Conservation (phyloP, 30 jellyfish, hydroid and myxozoan genomes). For the Aurelia aurita complex sp. Pacific region DNA sequence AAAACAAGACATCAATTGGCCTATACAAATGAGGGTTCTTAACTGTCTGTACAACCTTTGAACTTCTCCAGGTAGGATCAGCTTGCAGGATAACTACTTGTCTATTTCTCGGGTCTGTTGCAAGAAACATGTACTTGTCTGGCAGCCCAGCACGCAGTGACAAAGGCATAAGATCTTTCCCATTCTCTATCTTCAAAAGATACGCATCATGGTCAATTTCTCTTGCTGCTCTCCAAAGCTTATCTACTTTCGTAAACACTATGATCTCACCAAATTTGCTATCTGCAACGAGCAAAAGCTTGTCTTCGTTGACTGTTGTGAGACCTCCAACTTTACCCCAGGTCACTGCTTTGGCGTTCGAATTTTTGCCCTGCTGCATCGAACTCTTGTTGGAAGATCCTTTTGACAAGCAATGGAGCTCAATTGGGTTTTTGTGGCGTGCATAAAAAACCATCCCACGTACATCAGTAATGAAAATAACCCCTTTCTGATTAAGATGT, state of each 20-base stretch:
- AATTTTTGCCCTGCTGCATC: neutral
- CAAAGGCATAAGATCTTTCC: neutral
- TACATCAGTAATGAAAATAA: too few relatives aligned
- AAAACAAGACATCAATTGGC: too few relatives aligned
- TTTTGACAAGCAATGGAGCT: too few relatives aligned
- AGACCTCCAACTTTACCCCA: neutral
- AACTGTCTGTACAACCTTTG: too few relatives aligned
- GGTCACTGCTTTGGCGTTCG: neutral
- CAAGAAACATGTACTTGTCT: neutral
- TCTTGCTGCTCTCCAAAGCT: neutral
- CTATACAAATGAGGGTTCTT: too few relatives aligned
- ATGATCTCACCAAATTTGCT: neutral
- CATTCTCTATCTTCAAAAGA: neutral
- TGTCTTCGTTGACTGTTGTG: neutral
- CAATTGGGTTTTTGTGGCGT: too few relatives aligned
- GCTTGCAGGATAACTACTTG: neutral
- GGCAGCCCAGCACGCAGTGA: neutral
- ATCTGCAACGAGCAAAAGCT: constrained; percentile 6
- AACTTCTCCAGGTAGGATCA: too few relatives aligned
- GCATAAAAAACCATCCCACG: too few relatives aligned
- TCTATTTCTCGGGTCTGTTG: neutral
- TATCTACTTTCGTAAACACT: neutral
- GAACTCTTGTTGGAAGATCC: too few relatives aligned
- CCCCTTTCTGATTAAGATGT: too few relatives aligned
- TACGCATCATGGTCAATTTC: neutral